Percentiles rank a stretch among this genome's conserved stretches.
phyloP scores from a whole-genome alignment of 2,113 vertebrate genomes.

The Sterna hirundo region DNA sequence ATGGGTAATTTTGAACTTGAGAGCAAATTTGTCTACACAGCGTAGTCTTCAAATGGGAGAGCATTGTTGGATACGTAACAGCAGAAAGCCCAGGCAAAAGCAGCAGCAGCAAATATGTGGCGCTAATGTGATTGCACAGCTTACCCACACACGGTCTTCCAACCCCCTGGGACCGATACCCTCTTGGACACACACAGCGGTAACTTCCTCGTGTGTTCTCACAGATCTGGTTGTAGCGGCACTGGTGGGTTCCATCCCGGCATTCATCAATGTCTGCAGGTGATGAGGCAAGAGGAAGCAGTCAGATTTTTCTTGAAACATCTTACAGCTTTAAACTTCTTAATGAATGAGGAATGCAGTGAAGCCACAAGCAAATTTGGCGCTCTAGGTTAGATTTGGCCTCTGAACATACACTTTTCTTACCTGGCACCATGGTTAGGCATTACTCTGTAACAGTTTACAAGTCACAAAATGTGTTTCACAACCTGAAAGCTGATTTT shows the following conservation, averaged over 20 bases:
- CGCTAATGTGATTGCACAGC: constrained; percentile 10
- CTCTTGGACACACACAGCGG: constrained; percentile 89
- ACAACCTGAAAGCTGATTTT: not conserved
- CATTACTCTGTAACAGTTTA: not conserved
- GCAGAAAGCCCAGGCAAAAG: not conserved
- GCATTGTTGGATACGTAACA: not conserved
- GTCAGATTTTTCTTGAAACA: not conserved
- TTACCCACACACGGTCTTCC: constrained; percentile 90
- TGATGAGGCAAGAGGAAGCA: not conserved
- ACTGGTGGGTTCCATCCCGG: constrained; percentile 89
- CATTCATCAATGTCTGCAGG: constrained; percentile 92
- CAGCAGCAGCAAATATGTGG: not conserved
- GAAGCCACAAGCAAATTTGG: not conserved
- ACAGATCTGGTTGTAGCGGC: constrained; percentile 94
- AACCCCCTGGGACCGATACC: constrained; percentile 86
- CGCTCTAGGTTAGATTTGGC: not conserved
- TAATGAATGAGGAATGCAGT: accelerated
- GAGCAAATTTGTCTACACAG: not conserved
- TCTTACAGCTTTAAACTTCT: not conserved
- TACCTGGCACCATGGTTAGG: not conserved
- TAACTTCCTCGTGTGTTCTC: constrained; percentile 93
- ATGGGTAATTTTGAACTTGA: not conserved
- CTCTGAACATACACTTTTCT: not conserved
- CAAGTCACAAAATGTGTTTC: not conserved
- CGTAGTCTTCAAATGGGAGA: not conserved